These are phyloP conservation scores for Pelodiscus sinensis DNA, from an alignment of 2,113 vertebrate genomes.

Conservation along the genomic window DNA sequence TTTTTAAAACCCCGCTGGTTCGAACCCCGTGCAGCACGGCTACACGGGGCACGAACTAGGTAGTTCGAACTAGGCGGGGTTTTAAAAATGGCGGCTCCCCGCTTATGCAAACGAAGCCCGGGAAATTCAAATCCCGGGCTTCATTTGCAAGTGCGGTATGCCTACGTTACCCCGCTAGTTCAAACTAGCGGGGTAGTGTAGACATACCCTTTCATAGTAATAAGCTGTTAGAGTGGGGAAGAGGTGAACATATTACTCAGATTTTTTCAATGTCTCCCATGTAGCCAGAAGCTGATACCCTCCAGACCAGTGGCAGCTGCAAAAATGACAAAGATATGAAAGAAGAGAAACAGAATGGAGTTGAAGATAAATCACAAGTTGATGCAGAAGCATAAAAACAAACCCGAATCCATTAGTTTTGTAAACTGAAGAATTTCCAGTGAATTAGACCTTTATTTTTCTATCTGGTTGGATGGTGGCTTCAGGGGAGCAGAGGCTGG, in stretches of 20 bases:
- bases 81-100: too few species aligned
- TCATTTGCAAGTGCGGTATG: too few species aligned
- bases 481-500: slow-evolving; percentile 71
- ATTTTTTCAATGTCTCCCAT: background rate
- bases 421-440: slow-evolving; percentile 84
- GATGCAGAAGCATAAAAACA: slow-evolving; percentile 77
- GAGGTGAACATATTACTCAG: background rate
- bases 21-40: too few species aligned
- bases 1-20: too few species aligned
- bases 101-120: too few species aligned
- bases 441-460: slow-evolving; percentile 88
- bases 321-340: slow-evolving; percentile 73
- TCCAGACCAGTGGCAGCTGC: slow-evolving; percentile 27
- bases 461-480: slow-evolving; percentile 78
- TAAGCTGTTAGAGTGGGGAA: background rate
- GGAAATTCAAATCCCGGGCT: too few species aligned
- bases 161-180: too few species aligned
- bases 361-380: slow-evolving; percentile 73
- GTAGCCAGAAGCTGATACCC: slow-evolving; percentile 64
- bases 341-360: slow-evolving; percentile 67
- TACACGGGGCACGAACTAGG: too few species aligned
- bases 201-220: background rate
- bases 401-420: slow-evolving; percentile 76
- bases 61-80: too few species aligned
- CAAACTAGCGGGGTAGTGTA: too few species aligned